A percentile compares a stretch with the other conserved stretches of the same genome.
Evolutionary conservation across 1,140 invertebrate genomes (phyloP).

Genomic region (Harpegnathos saltator): DNA sequence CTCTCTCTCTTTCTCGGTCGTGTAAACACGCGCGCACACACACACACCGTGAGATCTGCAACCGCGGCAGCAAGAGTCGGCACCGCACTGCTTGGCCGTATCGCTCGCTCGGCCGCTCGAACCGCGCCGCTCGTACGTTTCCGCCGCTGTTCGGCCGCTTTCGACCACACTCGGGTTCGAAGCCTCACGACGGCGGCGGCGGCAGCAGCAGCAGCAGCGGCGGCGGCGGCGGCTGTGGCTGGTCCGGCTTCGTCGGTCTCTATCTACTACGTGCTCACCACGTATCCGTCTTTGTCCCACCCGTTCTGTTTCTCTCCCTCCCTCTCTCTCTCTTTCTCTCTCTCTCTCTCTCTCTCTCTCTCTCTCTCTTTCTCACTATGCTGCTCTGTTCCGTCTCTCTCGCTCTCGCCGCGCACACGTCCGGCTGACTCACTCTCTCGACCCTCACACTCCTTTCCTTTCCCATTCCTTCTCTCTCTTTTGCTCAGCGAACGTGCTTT

Average conservation of each 20-base stretch:
- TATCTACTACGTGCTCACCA: not conserved
- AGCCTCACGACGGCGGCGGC: conserved; percentile 60
- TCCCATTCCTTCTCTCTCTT: conserved; percentile 8
- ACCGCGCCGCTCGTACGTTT: conserved; percentile 70
- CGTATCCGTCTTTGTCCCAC: conserved; percentile 30
- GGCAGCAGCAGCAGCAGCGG: not conserved
- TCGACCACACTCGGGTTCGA: conserved; percentile 67
- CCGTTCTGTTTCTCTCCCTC: conserved; percentile 16
- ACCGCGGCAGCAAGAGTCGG: conserved; percentile 75
- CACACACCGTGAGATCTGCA: conserved; percentile 54
- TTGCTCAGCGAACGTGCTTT: conserved; percentile 24
- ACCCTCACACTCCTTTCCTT: conserved; percentile 34
- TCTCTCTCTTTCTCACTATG: conserved; percentile 18
- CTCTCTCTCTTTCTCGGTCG: conserved; percentile 47
- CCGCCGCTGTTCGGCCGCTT: conserved; percentile 58
- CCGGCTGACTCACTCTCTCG: conserved; percentile 4
- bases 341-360: conserved; percentile 26
- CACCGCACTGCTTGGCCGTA: conserved; percentile 71
- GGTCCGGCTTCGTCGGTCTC: conserved; percentile 45
- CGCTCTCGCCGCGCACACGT: too few relatives aligned
- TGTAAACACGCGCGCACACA: conserved; percentile 71
- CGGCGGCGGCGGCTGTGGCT: conserved; percentile 37
- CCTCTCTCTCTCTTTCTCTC: conserved; percentile 7
- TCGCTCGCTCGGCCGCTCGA: conserved; percentile 72
- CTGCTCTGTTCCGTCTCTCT: too few relatives aligned